phyloP scores from a whole-genome alignment of 2,888 invertebrate species.

The Pristionchus japonicus region DNA sequence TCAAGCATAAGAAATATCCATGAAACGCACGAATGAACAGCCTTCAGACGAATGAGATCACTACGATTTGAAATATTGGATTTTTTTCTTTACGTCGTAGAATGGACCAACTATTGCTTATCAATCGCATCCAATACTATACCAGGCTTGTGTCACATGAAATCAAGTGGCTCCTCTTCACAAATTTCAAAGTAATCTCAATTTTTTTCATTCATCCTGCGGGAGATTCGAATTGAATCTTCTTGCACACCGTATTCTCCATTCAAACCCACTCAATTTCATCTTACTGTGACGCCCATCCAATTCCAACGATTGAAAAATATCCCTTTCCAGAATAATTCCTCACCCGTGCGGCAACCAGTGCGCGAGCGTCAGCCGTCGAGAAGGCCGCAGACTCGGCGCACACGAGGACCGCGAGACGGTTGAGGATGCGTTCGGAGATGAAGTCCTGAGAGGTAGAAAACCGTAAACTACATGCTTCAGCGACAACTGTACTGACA shows the following conservation, averaged over 20 bases:
- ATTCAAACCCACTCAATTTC: too few species aligned
- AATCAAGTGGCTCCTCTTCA: background rate
- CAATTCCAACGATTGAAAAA: too few species aligned
- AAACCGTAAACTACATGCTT: too few species aligned
- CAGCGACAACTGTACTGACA: background rate
- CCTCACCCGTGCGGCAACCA: slow-evolving; percentile 44
- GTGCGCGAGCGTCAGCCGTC: slow-evolving; percentile 78
- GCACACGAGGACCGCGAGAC: slow-evolving; percentile 86
- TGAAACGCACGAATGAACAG: background rate
- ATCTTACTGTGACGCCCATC: too few species aligned
- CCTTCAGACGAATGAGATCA: too few species aligned
- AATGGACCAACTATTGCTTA: background rate
- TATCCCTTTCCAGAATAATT: too few species aligned
- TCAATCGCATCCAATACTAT: background rate
- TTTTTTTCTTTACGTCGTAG: background rate
- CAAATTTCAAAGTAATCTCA: background rate
- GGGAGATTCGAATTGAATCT: background rate
- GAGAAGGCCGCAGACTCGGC: slow-evolving; percentile 86
- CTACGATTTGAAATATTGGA: too few species aligned
- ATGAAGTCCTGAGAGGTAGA: slow-evolving; percentile 84
- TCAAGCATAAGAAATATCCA: background rate
- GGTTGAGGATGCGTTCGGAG: slow-evolving; percentile 87
- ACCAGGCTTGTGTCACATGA: background rate
- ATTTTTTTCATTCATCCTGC: background rate
- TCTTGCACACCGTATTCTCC: too few species aligned